Percentiles rank a stretch among this genome's conserved stretches.
Evolutionary conservation across 2,113 vertebrate genomes (phyloP).

Genomic region (Seriola rivoliana): DNA sequence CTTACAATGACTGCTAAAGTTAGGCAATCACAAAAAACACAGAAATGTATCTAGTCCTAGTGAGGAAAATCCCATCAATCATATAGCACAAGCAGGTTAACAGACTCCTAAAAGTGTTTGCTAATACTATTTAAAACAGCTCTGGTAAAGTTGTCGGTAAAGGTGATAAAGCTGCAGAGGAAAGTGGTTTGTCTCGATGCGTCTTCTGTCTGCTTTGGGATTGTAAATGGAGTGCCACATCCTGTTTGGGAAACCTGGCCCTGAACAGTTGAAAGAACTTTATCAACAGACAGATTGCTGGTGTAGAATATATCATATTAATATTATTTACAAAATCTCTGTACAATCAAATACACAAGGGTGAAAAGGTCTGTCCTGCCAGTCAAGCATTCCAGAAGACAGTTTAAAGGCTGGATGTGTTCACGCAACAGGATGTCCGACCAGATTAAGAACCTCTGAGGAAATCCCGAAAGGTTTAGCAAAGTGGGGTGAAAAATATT

Average conservation of each 20-base stretch:
- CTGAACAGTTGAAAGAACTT: constrained; percentile 55
- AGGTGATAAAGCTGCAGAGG: constrained; percentile 7
- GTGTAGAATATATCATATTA: constrained; percentile 78
- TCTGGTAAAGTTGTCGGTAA: not conserved
- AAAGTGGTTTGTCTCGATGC: constrained; percentile 18
- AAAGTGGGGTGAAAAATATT: not conserved
- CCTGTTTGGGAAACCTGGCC: constrained; percentile 52
- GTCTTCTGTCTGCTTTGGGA: constrained; percentile 52
- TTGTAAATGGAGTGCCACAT: constrained; percentile 8
- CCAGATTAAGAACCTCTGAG: constrained; percentile 16
- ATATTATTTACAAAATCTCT: constrained; percentile 79
- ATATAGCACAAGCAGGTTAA: not conserved
- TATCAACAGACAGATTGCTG: constrained; percentile 78
- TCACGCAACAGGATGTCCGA: constrained; percentile 54
- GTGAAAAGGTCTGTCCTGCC: constrained; percentile 48
- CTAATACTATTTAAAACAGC: not conserved
- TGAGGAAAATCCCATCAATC: constrained; percentile 4
- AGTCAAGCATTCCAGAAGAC: constrained; percentile 59
- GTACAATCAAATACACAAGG: constrained; percentile 75
- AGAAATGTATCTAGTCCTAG: constrained; percentile 4
- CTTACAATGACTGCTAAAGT: not conserved
- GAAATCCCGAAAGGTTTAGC: not conserved
- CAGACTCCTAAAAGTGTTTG: not conserved
- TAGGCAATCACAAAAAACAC: constrained; percentile 3
- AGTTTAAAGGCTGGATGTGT: constrained; percentile 51